Evolutionary conservation across 2,888 invertebrate species (phyloP), one percentile per base, ranked within the genome.

Genomic region (Ichneumon xanthorius): DNA sequence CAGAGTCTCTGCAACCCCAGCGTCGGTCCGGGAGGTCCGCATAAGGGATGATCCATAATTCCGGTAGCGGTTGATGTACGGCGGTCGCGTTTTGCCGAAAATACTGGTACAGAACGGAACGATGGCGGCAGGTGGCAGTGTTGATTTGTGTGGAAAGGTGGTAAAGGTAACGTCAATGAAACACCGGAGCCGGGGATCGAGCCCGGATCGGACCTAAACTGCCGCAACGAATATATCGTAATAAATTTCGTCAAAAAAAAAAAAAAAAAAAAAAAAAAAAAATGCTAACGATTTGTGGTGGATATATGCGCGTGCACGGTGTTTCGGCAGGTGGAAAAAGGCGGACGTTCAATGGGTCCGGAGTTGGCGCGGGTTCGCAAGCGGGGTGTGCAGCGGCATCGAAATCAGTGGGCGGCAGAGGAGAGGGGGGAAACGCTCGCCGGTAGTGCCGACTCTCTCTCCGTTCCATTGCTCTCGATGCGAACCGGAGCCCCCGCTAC

Each of bases 161-260:
- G 80, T 73, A 77, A 71, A 85, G 85, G 85, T 80, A 80, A 80
- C 82, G 76, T 82, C 85, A 80, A 82, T 75, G 85, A 79, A 78
- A 48, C 82, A 50, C 73, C 37, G 50, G 30, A 53, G 45, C 55
- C 22, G 53, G 67, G 65, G 65, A 58, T 63, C 78, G 70, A 75
- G 65, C 50, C 79, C 73, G 16, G 75, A 40, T 50, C 65, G 48
- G 33, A 68, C 80, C 45, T 72, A 30, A 82, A 82, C 85, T 72
- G 65, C 80, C 80, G 30, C 82, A 80, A 61, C 67, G 72, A 83
- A 80, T 83, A 86, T 83, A 68, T 87, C 86, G 78, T 81, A 84
- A 88, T 88, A 87, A 87, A 88, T 88, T 84, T 85, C 77, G 67
- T 68, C n/a, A n/a, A n/a, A n/a, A n/a, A n/a, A n/a, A n/a, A n/a